Base-by-base conservation (phyloP, 2,888 invertebrate genomes). In the Boloria selene region DNA sequence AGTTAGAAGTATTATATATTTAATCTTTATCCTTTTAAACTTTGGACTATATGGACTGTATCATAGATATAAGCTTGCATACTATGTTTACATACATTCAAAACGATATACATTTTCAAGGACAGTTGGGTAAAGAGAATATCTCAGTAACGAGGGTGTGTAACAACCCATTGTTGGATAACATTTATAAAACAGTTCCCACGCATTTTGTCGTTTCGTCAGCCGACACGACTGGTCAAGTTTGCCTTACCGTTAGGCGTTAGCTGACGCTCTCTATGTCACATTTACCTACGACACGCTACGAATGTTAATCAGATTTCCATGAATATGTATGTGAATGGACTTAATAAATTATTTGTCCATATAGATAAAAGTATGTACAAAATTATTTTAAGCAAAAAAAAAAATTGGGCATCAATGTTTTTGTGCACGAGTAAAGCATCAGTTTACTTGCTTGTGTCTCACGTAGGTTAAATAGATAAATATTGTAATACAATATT, bases 241-340 rank as follows among this genome's bases (percentile, higher is more conserved):
- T 45, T 16, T 14, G 17, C 22, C 22, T 26, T 56, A 61, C 65
- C 61, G 68, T 65, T 65, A 62, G 49, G 31, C 44, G 7, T 22
- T 17, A 13, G 13, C 38, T 47, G 50, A 54, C 62, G 26, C 67
- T 55, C 58, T 66, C 67, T 50, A 49, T 54, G 67, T 63, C 49
- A 26, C 53, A 58, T 65, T 62, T 60, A 62, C 54, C 44, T 60
- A 54, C 62, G 47, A 49, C 59, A 59, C 54, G 47, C 42, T 51
- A 58, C 60, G 68, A 65, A 68, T 68, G 50, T 63, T 68, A 68
- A 68, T n/a, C 60, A 68, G 65, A 52, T 63, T 58, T 50, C 53
- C 58, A 45, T 53, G 65, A 62, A 68, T 47, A n/a, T 42, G 13
- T 16, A 22, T 38, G 13, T 16, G 6, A n/a, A 45, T 22, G 45